These are phyloP conservation scores for Leucoptera coffeella DNA, from an alignment of 2,888 invertebrate species.

Conservation along the genomic window DNA sequence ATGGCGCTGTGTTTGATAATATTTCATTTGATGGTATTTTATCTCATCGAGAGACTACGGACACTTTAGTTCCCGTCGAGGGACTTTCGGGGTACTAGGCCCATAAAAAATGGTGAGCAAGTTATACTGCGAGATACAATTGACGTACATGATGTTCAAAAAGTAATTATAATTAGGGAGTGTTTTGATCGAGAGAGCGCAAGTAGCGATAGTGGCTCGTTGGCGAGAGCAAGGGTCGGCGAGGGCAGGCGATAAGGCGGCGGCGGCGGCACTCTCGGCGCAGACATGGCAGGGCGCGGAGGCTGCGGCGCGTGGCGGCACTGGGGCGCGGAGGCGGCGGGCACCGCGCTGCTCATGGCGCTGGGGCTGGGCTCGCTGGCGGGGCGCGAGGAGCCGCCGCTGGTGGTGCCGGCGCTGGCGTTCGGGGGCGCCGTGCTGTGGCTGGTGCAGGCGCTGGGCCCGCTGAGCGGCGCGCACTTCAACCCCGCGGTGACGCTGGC, in stretches of 20 bases:
- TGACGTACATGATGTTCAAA: too few relatives aligned
- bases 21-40: too few relatives aligned
- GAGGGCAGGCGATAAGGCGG: background rate
- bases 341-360: slow-evolving; percentile 37
- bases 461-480: slow-evolving; percentile 68
- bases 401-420: too few relatives aligned
- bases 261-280: background rate
- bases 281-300: background rate
- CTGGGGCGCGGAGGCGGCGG: background rate
- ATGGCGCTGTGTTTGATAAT: too few relatives aligned
- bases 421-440: too few relatives aligned
- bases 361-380: slow-evolving; percentile 12
- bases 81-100: too few relatives aligned
- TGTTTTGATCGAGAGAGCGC: slow-evolving; percentile 29
- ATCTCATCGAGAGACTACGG: too few relatives aligned
- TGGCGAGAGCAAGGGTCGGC: background rate
- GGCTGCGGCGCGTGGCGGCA: background rate
- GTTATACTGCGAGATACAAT: too few relatives aligned
- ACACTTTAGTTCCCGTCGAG: too few relatives aligned
- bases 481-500: slow-evolving; percentile 71
- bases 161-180: too few relatives aligned
- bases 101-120: too few relatives aligned
- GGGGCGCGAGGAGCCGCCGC: too few relatives aligned
- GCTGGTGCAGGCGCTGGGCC: slow-evolving; percentile 65
- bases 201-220: background rate